A percentile compares a stretch with the other conserved stretches of the same genome.
phyloP scores from a whole-genome alignment of 1,140 invertebrate species.

The Drosophila burlai region DNA sequence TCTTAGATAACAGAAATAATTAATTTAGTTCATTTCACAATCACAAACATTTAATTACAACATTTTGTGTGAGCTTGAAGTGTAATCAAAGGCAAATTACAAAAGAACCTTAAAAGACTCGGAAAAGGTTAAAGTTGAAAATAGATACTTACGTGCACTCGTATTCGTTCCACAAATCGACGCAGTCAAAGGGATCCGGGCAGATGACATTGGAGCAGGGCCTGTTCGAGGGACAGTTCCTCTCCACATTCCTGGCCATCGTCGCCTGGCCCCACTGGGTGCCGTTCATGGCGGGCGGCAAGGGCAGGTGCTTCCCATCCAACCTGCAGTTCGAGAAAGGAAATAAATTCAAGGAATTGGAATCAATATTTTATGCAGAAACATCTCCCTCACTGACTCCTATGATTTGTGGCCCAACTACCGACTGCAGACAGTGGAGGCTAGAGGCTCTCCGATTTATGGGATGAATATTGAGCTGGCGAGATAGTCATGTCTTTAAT shows the following conservation, averaged over 20 bases:
- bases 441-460: background rate
- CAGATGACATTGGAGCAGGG: slow-evolving; percentile 88
- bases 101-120: background rate
- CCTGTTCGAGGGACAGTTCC: slow-evolving; percentile 88
- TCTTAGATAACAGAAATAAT: background rate
- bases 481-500: background rate
- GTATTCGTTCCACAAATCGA: slow-evolving; percentile 89
- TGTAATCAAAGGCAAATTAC: slow-evolving; percentile 13
- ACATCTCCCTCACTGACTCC: background rate
- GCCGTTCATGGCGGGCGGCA: slow-evolving; percentile 88
- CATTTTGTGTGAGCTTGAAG: background rate
- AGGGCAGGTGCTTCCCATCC: slow-evolving; percentile 88
- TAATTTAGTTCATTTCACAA: background rate
- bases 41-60: slow-evolving; percentile 4
- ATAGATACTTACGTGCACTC: slow-evolving; percentile 88
- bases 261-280: slow-evolving; percentile 89
- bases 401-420: slow-evolving; percentile 13
- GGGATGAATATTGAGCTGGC: background rate
- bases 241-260: slow-evolving; percentile 85
- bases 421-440: background rate
- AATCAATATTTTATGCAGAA: slow-evolving; percentile 31
- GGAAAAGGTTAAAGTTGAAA: background rate
- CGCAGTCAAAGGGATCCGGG: slow-evolving; percentile 88
- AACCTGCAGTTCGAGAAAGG: slow-evolving; percentile 85
- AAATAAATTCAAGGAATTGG: slow-evolving; percentile 11